A percentile compares a stretch with the other conserved stretches of the same genome.
Evolutionary conservation across 2,888 invertebrate species (phyloP).

Genomic region (Pachymerium ferrugineum): DNA sequence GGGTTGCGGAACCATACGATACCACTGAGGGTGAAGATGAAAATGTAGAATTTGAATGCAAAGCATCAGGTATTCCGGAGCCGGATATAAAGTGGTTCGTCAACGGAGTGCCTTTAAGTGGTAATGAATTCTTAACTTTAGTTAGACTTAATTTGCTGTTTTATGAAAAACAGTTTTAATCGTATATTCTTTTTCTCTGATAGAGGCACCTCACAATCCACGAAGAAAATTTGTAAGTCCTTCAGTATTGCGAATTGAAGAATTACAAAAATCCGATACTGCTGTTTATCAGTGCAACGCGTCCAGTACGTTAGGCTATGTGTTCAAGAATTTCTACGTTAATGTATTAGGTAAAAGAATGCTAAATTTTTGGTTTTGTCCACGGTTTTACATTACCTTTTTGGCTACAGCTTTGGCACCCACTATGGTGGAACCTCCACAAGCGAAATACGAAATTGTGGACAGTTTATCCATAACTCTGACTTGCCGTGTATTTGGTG

Average conservation of each 20-base stretch:
- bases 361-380: background rate
- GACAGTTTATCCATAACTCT: slow-evolving; percentile 73
- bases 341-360: slow-evolving; percentile 73
- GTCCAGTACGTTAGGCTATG: slow-evolving; percentile 94
- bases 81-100: slow-evolving; percentile 94
- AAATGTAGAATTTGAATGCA: slow-evolving; percentile 76
- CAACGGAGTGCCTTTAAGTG: slow-evolving; percentile 72
- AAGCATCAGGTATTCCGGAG: slow-evolving; percentile 81
- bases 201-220: slow-evolving; percentile 59
- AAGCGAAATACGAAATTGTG: slow-evolving; percentile 67
- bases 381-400: background rate
- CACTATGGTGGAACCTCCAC: slow-evolving; percentile 78
- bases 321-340: slow-evolving; percentile 94
- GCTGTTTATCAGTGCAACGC: slow-evolving; percentile 99
- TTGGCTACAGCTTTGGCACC: slow-evolving; percentile 67
- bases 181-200: background rate
- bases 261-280: slow-evolving; percentile 78
- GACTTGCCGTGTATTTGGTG: slow-evolving; percentile 89
- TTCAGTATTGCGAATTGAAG: slow-evolving; percentile 69
- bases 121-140: slow-evolving; percentile 49
- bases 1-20: slow-evolving; percentile 79
- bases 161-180: background rate
- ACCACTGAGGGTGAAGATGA: slow-evolving; percentile 86
- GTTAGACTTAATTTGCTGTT: no score
- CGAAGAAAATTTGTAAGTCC: slow-evolving; percentile 60